Evolutionary conservation across 2,113 vertebrate species (phyloP).

Genomic region (Shinisaurus crocodilurus): DNA sequence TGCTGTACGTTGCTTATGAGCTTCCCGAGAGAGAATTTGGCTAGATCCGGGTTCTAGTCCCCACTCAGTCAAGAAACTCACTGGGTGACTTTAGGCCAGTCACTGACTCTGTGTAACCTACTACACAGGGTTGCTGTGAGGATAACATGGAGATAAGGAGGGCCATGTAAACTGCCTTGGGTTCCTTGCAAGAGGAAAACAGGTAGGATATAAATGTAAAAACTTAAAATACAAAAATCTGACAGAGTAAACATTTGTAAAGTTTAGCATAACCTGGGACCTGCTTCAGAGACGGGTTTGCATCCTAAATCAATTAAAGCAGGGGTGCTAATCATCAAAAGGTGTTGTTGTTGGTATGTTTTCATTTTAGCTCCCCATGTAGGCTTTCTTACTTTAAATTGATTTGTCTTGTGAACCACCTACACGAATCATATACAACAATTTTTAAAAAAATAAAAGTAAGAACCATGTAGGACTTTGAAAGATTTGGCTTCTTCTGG

Average conservation of each 20-base stretch:
- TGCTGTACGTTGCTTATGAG: too few species aligned
- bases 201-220: too few species aligned
- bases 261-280: not conserved
- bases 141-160: too few species aligned
- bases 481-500: constrained; percentile 19
- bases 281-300: not conserved
- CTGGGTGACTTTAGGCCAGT: too few species aligned
- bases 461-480: constrained; percentile 29
- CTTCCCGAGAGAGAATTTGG: not conserved
- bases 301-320: constrained; percentile 20
- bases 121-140: too few species aligned
- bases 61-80: too few species aligned
- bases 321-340: constrained; percentile 20
- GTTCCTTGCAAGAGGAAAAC: too few species aligned
- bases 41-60: too few species aligned
- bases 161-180: too few species aligned
- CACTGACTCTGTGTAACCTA: too few species aligned
- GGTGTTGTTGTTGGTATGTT: not conserved
- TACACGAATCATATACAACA: constrained; percentile 29
- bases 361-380: not conserved
- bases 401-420: not conserved
- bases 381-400: constrained; percentile 25
- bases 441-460: too few species aligned
- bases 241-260: not conserved
- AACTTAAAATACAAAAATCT: not conserved